These are phyloP conservation scores for Thunnus thynnus DNA, from an alignment of 2,113 vertebrate genomes.

Conservation along the genomic window DNA sequence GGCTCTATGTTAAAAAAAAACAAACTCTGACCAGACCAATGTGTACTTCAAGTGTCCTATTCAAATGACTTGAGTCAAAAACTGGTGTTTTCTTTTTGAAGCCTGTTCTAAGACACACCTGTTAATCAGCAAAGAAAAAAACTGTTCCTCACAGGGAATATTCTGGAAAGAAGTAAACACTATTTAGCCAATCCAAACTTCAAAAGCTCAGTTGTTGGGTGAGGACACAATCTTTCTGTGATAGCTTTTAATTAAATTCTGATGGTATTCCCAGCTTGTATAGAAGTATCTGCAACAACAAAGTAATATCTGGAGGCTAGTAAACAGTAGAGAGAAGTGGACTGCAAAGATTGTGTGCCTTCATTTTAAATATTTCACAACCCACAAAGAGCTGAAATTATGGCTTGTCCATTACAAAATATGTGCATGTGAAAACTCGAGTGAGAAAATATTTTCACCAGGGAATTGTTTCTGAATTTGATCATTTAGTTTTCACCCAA, in stretches of 20 bases:
- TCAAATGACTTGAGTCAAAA: neutral
- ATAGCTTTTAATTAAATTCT: constrained; percentile 75
- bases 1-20: neutral
- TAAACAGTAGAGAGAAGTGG: constrained; percentile 54
- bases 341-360: constrained; percentile 36
- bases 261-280: constrained; percentile 62
- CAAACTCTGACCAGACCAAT: neutral
- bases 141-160: constrained; percentile 16
- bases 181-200: constrained; percentile 59
- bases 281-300: constrained; percentile 50
- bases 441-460: neutral
- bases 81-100: neutral
- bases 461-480: neutral
- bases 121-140: constrained; percentile 22
- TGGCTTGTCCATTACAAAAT: neutral
- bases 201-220: constrained; percentile 52
- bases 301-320: constrained; percentile 66
- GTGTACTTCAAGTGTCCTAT: neutral
- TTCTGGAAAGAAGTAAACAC: constrained; percentile 51
- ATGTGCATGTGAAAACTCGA: neutral
- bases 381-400: constrained; percentile 10
- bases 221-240: constrained; percentile 50
- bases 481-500: too few species aligned
- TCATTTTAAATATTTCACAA: constrained; percentile 51
- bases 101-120: constrained; percentile 7